phyloP scores from a whole-genome alignment of 1,140 invertebrate genomes.

The Cyclina sinensis region DNA sequence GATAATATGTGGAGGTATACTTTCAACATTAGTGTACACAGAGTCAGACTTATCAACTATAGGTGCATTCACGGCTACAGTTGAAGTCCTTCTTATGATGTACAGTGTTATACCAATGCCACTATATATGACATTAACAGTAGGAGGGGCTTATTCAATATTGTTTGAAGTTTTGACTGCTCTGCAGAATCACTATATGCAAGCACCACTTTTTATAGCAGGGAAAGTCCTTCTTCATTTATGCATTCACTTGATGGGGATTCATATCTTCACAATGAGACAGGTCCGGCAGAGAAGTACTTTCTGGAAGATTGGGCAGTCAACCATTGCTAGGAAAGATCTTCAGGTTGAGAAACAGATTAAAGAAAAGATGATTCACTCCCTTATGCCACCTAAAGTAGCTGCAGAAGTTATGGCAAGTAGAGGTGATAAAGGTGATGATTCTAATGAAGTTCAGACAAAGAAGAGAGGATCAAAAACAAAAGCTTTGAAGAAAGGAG shows the following conservation, averaged over 20 bases:
- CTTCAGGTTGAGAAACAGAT: slow-evolving; percentile 97
- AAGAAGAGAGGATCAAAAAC: slow-evolving; percentile 73
- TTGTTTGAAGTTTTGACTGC: slow-evolving; percentile 91
- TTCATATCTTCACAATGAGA: slow-evolving; percentile 97
- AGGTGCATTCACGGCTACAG: slow-evolving; percentile 94
- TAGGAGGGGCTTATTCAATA: slow-evolving; percentile 93
- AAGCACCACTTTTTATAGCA: slow-evolving; percentile 86
- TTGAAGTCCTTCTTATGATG: slow-evolving; percentile 95
- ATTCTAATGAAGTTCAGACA: slow-evolving; percentile 72
- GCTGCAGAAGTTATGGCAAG: slow-evolving; percentile 93
- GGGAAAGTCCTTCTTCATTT: slow-evolving; percentile 93
- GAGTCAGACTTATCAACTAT: slow-evolving; percentile 85
- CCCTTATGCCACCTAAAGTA: slow-evolving; percentile 97
- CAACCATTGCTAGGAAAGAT: slow-evolving; percentile 94
- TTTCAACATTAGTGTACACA: slow-evolving; percentile 87
- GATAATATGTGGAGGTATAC: slow-evolving; percentile 90
- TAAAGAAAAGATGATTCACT: slow-evolving; percentile 99
- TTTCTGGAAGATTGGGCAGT: slow-evolving; percentile 98
- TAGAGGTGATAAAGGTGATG: slow-evolving; percentile 76
- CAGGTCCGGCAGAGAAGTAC: slow-evolving; percentile 94
- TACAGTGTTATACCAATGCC: slow-evolving; percentile 97
- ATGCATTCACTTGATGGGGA: slow-evolving; percentile 96
- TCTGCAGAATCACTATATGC: slow-evolving; percentile 73
- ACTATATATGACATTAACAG: slow-evolving; percentile 93
- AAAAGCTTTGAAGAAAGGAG: slow-evolving; percentile 73